Conservation (phyloP, 2,888 invertebrate genomes). For the Acanthosepion pharaonis region DNA sequence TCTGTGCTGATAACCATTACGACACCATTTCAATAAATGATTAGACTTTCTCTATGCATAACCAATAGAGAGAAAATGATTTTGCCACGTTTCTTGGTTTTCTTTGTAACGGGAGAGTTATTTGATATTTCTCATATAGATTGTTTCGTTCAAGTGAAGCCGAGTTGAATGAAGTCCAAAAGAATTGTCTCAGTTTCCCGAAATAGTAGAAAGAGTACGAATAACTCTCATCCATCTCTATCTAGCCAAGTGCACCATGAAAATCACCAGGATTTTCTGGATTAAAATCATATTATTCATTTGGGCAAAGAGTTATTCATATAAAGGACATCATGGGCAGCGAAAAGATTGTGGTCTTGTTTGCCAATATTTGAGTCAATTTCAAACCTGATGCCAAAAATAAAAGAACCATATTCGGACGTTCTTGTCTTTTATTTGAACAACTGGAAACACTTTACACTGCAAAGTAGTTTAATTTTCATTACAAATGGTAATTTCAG, state of each 20-base stretch:
- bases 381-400: neutral
- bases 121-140: neutral
- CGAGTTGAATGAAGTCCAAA: neutral
- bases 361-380: slow-evolving; percentile 20
- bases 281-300: slow-evolving; percentile 33
- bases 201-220: slow-evolving; percentile 20
- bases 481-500: too few relatives aligned
- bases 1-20: too few relatives aligned
- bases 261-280: slow-evolving; percentile 9
- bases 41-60: too few relatives aligned
- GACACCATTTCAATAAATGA: too few relatives aligned
- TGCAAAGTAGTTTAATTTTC: too few relatives aligned
- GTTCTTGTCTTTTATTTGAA: neutral
- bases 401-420: neutral
- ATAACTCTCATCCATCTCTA: neutral
- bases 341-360: neutral
- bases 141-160: neutral
- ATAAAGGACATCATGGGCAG: neutral
- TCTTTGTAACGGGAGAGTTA: neutral
- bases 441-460: neutral
- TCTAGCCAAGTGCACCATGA: slow-evolving; percentile 2
- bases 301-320: neutral
- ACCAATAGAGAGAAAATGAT: neutral
- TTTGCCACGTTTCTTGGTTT: neutral
- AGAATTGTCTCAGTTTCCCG: slow-evolving; percentile 1